Conservation (phyloP, 1,140 invertebrate genomes). For the Temnothorax nylanderi region DNA sequence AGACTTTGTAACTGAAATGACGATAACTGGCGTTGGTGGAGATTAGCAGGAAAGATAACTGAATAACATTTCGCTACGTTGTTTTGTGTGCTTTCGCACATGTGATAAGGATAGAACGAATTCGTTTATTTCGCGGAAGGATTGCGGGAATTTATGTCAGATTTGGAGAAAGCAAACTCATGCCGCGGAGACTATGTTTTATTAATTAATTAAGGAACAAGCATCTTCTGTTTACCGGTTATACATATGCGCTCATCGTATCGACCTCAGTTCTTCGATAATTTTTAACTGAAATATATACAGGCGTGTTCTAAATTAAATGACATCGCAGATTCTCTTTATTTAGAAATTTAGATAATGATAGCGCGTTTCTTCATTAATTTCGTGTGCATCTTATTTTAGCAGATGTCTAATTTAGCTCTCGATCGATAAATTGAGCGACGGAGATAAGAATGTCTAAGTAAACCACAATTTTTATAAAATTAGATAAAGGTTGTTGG, state of each 20-base stretch:
- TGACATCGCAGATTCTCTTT: too few relatives aligned
- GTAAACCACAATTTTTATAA: too few relatives aligned
- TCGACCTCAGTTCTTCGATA: neutral
- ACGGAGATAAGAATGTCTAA: too few relatives aligned
- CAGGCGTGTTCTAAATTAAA: too few relatives aligned
- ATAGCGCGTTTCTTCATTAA: too few relatives aligned
- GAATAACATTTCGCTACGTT: neutral
- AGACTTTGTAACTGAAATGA: constrained; percentile 31
- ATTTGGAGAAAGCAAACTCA: neutral
- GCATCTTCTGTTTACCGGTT: neutral
- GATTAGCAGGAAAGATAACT: constrained; percentile 32
- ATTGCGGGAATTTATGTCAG: neutral
- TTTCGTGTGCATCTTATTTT: too few relatives aligned
- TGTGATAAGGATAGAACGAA: constrained; percentile 19
- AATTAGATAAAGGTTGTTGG: too few relatives aligned
- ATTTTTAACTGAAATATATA: neutral
- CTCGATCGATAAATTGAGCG: too few relatives aligned
- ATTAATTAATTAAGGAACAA: neutral
- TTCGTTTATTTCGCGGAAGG: constrained; percentile 10
- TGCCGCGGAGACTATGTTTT: neutral
- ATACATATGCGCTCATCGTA: neutral
- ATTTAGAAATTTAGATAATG: too few relatives aligned
- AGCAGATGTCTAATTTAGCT: too few relatives aligned
- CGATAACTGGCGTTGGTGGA: neutral
- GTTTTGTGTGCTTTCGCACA: neutral